Base-by-base conservation (phyloP, 64 coral and sea anemone species). In the Pocillopora damicornis region DNA sequence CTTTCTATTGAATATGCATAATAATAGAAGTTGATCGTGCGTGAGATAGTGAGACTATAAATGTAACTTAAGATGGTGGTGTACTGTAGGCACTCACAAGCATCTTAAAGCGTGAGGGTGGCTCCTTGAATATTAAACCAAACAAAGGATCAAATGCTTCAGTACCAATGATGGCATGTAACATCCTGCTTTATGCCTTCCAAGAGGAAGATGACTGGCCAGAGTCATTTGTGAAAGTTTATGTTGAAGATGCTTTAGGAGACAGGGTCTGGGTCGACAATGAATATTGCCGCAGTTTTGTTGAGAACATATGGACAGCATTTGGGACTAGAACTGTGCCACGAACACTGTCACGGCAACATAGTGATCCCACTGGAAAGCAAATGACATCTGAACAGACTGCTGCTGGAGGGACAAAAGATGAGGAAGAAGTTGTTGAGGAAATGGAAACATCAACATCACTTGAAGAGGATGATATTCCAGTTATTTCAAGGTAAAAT, bases 171-270 rank as follows among this genome's bases (percentile, higher is more conserved):
- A 99, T 99, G 88, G 93, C 93, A 5, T 94, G 89, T 79, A 99
- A 90, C 82, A 95, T 93, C 56, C 84, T 99, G 35, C 80, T 99
- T 38, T 95, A 95, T 59, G 80, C 87, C 18, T 93, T 88, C 83
- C 97, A 95, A 99, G 97, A 99, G 14, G 93, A 90, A 13, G 88
- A 95, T 45, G 93, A 99, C 26, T 99, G 97, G 97, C 93, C 97
- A 13, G 97, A 99, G 60, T 75, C 88, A 16, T 99, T 99, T 95
- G 93, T 99, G 7, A 95, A 95, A 74, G 93, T 95, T 1, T 98
- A 94, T 75, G 93, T 98, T 35, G 96, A 98, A 56, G 96, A 98
- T 86, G 88, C 96, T 56, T 79, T 98, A 0, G 96, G 96, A 15
- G 96, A 98, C 81, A 78, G 96, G 14, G 79, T 94, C 20, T 98